Percentiles rank a stretch among this genome's conserved stretches.
Evolutionary conservation across 2,888 invertebrate genomes (phyloP).

Genomic region (Palloptera scutellata): DNA sequence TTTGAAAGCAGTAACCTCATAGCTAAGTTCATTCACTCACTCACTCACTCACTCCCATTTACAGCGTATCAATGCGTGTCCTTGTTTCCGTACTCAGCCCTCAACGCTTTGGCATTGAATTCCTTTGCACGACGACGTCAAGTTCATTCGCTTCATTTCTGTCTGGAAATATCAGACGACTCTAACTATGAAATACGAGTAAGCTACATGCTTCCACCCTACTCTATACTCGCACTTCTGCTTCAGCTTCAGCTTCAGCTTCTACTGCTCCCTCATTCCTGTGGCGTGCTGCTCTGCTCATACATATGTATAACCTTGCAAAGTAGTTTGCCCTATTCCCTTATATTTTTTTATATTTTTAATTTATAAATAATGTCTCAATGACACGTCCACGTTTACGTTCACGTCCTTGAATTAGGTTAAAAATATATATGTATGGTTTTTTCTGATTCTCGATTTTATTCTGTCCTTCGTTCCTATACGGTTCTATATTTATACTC

Average conservation of each 20-base stretch:
- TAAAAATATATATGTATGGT: conserved; percentile 41
- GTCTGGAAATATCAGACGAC: too few relatives aligned
- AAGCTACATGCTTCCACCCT: not conserved
- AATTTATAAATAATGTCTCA: conserved; percentile 50
- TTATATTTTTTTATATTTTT: conserved; percentile 48
- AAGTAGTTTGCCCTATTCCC: conserved; percentile 62
- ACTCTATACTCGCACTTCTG: not conserved
- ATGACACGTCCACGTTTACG: too few relatives aligned
- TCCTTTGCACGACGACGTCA: conserved; percentile 35
- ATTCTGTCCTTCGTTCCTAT: conserved; percentile 4
- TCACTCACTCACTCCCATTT: too few relatives aligned
- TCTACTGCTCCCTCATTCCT: not conserved
- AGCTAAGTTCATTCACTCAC: not conserved
- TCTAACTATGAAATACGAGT: too few relatives aligned
- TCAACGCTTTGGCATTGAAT: conserved; percentile 52
- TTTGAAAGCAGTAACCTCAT: too few relatives aligned
- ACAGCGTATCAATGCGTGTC: too few relatives aligned
- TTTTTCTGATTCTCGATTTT: conserved; percentile 27
- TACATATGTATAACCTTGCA: conserved; percentile 50
- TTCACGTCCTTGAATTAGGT: conserved; percentile 63
- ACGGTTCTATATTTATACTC: conserved; percentile 7
- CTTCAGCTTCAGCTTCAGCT: too few relatives aligned
- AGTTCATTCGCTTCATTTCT: conserved; percentile 50
- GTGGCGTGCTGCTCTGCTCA: not conserved
- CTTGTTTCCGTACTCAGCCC: too few relatives aligned